Base-by-base conservation (phyloP, 2,113 vertebrate species). In the Petromus typicus region DNA sequence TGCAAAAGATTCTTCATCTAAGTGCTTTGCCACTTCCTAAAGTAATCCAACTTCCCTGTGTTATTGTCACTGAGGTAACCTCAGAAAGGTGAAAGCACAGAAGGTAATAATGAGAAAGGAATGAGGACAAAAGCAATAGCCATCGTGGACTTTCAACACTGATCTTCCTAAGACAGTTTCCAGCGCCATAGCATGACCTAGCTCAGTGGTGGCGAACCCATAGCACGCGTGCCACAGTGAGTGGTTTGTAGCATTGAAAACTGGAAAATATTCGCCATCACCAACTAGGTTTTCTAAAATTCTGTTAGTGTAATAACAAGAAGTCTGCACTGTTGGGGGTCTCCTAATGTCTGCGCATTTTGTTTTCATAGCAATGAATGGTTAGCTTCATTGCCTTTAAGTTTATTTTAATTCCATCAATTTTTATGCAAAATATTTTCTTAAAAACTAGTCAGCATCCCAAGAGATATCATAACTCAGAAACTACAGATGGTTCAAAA, bases 241-340 rank as follows among this genome's bases (percentile, higher is more conserved):
- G 69, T 7, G 11, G 37, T 43, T 25, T 11, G 9, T 40, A 23
- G 22, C 67, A 71, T 73, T 25, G 8, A 69, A 37, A 71, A n/a
- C 67, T 71, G 18, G 10, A 40, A 71, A 71, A 40, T 1, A 11
- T 71, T 11, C n/a, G 9, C 69, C 69, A 73, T 25, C 37, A 40
- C 37, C 5, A 10, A 25, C 22, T 43, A 43, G 69, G 91, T 96
- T 95, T 95, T 90, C 45, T 34, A 95, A 96, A 90, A 95, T 90
- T 82, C 18, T 95, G 83, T 95, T 95, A 34, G 90, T 73, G 86
- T 97, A 93, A 61, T 83, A 95, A 92, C 85, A 93, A 40, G 54
- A 97, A 85, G 76, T 95, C 88, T 79, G n/a, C 32, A 67, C n/a
- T 93, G 79, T 83, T 67, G 81, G 78, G 11, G n/a, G 32, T 91